Evolutionary conservation across 1,140 invertebrate genomes (phyloP).

Genomic region (Coenobita brevimanus): DNA sequence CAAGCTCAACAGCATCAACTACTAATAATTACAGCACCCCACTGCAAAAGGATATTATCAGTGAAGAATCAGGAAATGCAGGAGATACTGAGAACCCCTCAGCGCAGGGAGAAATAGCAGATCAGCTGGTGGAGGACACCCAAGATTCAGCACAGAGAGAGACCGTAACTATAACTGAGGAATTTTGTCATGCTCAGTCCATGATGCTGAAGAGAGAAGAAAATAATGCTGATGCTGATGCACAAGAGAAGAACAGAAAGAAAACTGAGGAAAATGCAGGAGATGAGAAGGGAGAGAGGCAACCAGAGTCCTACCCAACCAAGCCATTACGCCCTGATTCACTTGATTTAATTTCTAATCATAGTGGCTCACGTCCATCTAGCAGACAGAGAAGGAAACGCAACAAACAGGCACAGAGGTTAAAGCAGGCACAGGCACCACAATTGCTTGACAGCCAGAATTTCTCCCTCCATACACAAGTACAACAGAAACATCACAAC

Average conservation of each 20-base stretch:
- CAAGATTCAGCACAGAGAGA: neutral
- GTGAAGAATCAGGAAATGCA: no score
- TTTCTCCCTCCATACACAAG: no score
- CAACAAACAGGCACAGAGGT: slow-evolving; percentile 26
- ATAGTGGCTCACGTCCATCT: slow-evolving; percentile 44
- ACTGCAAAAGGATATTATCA: no score
- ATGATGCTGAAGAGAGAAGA: neutral
- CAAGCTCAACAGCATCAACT: no score
- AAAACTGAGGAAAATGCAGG: neutral
- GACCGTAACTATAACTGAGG: neutral
- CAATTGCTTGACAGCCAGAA: neutral
- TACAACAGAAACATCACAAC: slow-evolving; percentile 36
- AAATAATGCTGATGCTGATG: neutral
- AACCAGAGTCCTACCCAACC: neutral
- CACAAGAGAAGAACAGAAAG: neutral
- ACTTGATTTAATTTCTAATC: slow-evolving; percentile 39
- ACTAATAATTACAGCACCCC: no score
- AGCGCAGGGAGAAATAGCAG: no score
- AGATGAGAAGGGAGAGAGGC: neutral
- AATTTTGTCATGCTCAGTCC: neutral
- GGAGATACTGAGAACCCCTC: no score
- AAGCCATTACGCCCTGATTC: slow-evolving; percentile 64
- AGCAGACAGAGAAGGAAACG: slow-evolving; percentile 57
- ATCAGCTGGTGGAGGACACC: no score
- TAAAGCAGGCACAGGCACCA: slow-evolving; percentile 23